These are phyloP conservation scores for Solea solea DNA, from an alignment of 2,113 vertebrate genomes.

Conservation along the genomic window DNA sequence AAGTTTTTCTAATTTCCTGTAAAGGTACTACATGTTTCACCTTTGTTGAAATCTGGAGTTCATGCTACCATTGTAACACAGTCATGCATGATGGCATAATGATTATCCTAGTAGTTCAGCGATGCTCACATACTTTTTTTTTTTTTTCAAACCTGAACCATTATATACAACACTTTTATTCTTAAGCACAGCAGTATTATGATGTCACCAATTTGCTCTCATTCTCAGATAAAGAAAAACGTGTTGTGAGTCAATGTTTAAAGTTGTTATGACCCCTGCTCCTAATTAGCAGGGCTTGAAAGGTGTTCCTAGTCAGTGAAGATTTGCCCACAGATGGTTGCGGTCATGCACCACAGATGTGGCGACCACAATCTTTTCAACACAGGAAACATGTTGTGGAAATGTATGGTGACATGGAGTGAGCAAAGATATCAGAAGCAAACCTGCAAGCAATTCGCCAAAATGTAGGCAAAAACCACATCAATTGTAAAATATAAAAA, in stretches of 20 bases:
- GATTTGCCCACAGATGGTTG: conserved; percentile 5
- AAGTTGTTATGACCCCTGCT: neutral
- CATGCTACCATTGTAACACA: too few relatives aligned
- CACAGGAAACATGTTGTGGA: conserved; percentile 11
- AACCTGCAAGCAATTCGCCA: neutral
- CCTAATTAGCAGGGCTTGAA: neutral
- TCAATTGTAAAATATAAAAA: neutral
- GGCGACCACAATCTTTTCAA: conserved; percentile 8
- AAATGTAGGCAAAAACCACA: neutral
- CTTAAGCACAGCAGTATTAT: neutral
- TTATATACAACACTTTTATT: neutral
- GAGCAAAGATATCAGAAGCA: neutral
- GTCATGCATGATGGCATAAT: too few relatives aligned
- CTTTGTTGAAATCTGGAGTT: neutral
- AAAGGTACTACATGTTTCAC: neutral
- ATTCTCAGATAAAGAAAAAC: neutral
- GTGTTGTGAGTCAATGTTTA: neutral
- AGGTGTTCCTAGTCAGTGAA: neutral
- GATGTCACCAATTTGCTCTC: neutral
- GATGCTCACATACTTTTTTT: too few relatives aligned
- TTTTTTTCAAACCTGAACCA: neutral
- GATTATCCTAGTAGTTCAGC: too few relatives aligned
- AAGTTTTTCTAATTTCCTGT: too few relatives aligned
- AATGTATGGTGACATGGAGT: conserved; percentile 6
- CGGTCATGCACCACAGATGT: conserved; percentile 25